A percentile compares a stretch with the other conserved stretches of the same genome.
These are phyloP conservation scores for Eupithecia subfuscata DNA, from an alignment of 2,888 invertebrate genomes.

Conservation along the genomic window DNA sequence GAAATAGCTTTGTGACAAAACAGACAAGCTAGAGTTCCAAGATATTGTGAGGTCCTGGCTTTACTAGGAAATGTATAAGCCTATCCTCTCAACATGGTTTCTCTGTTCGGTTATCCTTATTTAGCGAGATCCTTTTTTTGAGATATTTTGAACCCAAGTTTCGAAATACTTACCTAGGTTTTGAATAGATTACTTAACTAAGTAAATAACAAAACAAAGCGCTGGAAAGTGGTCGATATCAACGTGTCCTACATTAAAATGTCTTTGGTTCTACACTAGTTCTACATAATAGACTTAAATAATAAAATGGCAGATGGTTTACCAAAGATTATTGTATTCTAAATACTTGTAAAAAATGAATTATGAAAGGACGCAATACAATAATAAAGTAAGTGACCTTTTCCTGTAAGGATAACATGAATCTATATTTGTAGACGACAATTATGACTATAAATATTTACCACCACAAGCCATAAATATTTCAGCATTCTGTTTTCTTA, in stretches of 20 bases:
- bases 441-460: too few relatives aligned
- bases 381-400: too few relatives aligned
- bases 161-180: background rate
- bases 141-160: background rate
- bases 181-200: background rate
- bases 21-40: background rate
- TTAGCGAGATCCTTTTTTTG: too few relatives aligned
- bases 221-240: background rate
- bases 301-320: too few relatives aligned
- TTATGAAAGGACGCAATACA: too few relatives aligned
- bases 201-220: too few relatives aligned
- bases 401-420: too few relatives aligned
- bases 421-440: too few relatives aligned
- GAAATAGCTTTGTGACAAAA: conserved; percentile 17
- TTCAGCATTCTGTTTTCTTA: background rate
- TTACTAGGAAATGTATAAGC: background rate
- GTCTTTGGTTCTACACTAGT: too few relatives aligned
- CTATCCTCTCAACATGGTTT: background rate
- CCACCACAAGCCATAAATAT: background rate
- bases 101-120: background rate
- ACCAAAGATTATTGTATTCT: too few relatives aligned
- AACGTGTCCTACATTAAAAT: background rate
- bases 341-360: too few relatives aligned
- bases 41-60: background rate
- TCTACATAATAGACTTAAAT: background rate